Percentiles rank a stretch among this genome's conserved stretches.
These are phyloP conservation scores for cattle (Bos taurus) DNA, from an alignment of 2,113 vertebrate genomes.

Conservation along the genomic window ARS-UCD2.0 NC_037329.1:35254001-35254500, in stretches of 20 bases:
- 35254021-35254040: not conserved
- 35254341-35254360: not conserved
- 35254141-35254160: constrained; percentile 13
- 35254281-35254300: not conserved
- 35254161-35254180: not conserved
- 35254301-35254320: not conserved
- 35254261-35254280: not conserved
- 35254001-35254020: not conserved
- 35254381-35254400: not conserved
- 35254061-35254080: not conserved
- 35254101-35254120: not conserved
- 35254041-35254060: not conserved
- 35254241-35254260: not conserved
- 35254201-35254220: not conserved
- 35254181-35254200: constrained; percentile 26
- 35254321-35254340: not conserved
- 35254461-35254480: not conserved
- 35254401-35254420: not conserved
- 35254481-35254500: not conserved
- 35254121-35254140: not conserved
- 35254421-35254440: not conserved
- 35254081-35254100: not conserved
- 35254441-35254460: not conserved
- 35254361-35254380: not conserved
- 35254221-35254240: not conserved